These are phyloP conservation scores for Gobio gobio DNA, from an alignment of 2,113 vertebrate genomes.

Conservation along the genomic window DNA sequence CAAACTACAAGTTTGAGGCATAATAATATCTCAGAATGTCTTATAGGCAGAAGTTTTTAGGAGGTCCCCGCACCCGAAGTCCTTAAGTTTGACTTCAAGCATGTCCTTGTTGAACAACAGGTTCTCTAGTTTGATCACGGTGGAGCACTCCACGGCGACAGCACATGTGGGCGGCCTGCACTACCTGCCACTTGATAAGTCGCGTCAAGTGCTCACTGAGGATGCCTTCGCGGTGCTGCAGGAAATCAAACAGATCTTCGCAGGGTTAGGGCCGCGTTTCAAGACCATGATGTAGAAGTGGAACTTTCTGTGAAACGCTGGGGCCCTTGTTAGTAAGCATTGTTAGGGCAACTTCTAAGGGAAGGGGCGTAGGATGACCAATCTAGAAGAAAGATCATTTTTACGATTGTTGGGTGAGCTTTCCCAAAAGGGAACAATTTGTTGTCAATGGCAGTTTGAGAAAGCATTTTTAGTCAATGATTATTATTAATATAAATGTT, in stretches of 20 bases:
- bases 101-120: not conserved
- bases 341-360: not conserved
- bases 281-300: not conserved
- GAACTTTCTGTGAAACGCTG: not conserved
- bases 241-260: not conserved
- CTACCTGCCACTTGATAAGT: not conserved
- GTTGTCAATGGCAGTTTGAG: no score
- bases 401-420: no score
- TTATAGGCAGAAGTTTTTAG: not conserved
- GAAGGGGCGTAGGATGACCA: not conserved
- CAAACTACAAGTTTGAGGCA: not conserved
- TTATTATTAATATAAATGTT: no score
- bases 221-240: not conserved
- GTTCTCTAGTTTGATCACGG: not conserved
- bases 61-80: not conserved
- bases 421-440: not conserved
- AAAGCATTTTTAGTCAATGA: no score
- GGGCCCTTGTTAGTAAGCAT: not conserved
- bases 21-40: not conserved
- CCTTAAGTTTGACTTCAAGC: not conserved
- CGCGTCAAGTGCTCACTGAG: not conserved
- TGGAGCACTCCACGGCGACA: not conserved
- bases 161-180: not conserved
- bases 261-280: not conserved
- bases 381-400: not conserved